Conservation (phyloP, 2,888 invertebrate genomes). For the Machimus atricapillus region DNA sequence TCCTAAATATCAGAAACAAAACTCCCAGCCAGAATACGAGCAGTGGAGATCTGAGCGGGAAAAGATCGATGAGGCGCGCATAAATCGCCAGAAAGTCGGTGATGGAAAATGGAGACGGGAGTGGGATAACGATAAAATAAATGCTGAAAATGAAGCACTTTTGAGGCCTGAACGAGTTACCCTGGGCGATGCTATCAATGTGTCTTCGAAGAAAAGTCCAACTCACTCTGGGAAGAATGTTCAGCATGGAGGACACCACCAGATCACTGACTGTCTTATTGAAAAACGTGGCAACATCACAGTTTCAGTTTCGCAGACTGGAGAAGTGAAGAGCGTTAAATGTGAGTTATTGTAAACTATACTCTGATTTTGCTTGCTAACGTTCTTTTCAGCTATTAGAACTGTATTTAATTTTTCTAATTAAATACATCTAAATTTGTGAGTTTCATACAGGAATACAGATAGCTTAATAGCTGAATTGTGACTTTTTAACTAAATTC, state of each 20-base stretch:
- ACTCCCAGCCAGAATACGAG: slow-evolving; percentile 55
- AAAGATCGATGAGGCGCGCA: slow-evolving; percentile 61
- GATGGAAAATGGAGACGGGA: slow-evolving; percentile 63
- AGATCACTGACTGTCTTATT: slow-evolving; percentile 34
- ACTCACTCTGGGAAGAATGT: slow-evolving; percentile 9
- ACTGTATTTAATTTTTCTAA: too few species aligned
- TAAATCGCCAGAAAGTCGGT: slow-evolving; percentile 61
- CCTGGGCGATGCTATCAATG: slow-evolving; percentile 33
- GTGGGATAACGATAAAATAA: slow-evolving; percentile 62
- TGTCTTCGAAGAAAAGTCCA: slow-evolving; percentile 37
- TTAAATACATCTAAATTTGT: too few species aligned
- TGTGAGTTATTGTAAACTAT: slow-evolving; percentile 22
- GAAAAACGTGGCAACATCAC: slow-evolving; percentile 49
- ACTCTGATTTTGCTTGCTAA: too few species aligned
- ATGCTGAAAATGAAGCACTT: slow-evolving; percentile 38
- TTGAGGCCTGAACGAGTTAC: slow-evolving; percentile 36
- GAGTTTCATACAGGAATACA: too few species aligned
- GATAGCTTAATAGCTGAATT: too few species aligned
- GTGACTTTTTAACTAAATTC: too few species aligned
- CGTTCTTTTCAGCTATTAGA: too few species aligned
- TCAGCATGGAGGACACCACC: neutral
- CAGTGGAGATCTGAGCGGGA: slow-evolving; percentile 63
- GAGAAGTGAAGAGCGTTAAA: slow-evolving; percentile 51
- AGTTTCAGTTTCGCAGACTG: slow-evolving; percentile 49
- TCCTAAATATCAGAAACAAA: slow-evolving; percentile 44